phyloP scores from a whole-genome alignment of 2,113 vertebrate species.

The Felis chaus region DNA sequence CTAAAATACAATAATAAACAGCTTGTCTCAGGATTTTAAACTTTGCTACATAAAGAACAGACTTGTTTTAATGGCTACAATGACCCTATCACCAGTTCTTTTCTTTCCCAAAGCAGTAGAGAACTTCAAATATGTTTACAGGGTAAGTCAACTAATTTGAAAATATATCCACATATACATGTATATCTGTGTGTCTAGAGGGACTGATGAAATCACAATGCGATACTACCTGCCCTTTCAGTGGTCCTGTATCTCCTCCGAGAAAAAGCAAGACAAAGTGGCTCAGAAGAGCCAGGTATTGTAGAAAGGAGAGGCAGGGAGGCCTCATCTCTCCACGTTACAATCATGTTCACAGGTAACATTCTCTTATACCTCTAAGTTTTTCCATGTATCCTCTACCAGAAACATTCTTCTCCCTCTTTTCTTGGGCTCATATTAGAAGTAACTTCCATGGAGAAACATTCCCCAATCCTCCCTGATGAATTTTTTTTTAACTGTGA shows the following conservation, averaged over 20 bases:
- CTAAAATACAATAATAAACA: background rate
- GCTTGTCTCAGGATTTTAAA: no score
- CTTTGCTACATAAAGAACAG: background rate
- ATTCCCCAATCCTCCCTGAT: background rate
- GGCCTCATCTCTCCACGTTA: rapidly evolving
- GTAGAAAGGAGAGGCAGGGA: background rate
- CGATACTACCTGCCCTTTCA: background rate
- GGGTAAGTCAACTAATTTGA: background rate
- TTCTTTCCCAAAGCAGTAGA: background rate
- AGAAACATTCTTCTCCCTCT: background rate
- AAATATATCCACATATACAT: background rate
- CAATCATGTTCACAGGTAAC: rapidly evolving
- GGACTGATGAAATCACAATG: background rate
- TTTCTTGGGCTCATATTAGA: background rate
- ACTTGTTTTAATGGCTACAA: background rate
- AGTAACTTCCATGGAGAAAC: background rate
- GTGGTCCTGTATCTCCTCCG: background rate
- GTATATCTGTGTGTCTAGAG: background rate
- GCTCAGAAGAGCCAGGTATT: background rate
- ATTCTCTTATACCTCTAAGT: background rate
- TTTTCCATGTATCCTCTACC: background rate
- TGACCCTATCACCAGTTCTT: background rate
- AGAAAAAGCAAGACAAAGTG: background rate
- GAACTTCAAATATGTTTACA: background rate
- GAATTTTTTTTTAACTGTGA: background rate